Evolutionary conservation across 2,113 vertebrate species (phyloP).

Genomic region (Phyllostomus hastatus): DNA sequence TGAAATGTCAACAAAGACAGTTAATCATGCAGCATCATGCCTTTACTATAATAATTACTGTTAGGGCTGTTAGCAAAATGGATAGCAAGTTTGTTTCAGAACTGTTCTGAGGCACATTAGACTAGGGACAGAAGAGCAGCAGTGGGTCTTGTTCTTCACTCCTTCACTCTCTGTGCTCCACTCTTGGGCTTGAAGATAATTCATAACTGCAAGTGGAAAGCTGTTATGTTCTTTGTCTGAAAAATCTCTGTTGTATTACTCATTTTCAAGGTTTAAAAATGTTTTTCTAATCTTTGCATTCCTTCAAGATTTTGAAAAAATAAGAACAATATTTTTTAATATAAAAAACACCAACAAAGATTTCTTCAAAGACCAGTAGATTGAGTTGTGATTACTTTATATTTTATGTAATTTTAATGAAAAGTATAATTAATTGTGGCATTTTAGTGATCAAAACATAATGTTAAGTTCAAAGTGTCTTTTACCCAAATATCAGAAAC

Average conservation of each 20-base stretch:
- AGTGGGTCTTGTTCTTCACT: not conserved
- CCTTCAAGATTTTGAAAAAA: not conserved
- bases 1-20: conserved; percentile 7
- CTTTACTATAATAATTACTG: not conserved
- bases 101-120: not conserved
- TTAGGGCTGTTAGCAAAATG: not conserved
- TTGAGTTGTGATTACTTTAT: not conserved
- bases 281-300: not conserved
- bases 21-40: not conserved
- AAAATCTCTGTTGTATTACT: not conserved
- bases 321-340: not conserved
- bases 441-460: not conserved
- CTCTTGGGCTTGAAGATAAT: not conserved
- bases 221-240: not conserved
- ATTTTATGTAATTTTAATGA: not conserved
- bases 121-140: not conserved
- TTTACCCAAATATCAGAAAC: not conserved
- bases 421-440: not conserved
- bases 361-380: not conserved
- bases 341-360: not conserved
- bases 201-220: not conserved
- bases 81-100: not conserved
- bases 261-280: not conserved
- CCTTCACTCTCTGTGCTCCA: not conserved
- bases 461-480: not conserved